Evolutionary conservation across 2,797 vertebrate species (phyloP).

Genomic region (Bufotes viridis): DNA sequence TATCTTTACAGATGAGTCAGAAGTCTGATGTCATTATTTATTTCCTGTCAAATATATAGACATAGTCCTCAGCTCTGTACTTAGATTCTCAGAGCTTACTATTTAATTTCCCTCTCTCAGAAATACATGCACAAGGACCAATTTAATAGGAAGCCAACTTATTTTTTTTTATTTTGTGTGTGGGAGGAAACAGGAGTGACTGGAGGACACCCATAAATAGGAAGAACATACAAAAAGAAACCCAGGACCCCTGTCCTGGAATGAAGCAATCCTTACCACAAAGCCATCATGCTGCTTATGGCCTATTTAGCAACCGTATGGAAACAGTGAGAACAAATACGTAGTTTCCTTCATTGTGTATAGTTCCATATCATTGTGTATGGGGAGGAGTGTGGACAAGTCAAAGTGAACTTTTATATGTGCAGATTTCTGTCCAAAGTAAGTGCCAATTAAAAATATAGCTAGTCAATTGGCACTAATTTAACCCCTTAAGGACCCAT

Average conservation of each 20-base stretch:
- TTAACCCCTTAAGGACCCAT: too few relatives aligned
- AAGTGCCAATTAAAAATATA: too few relatives aligned
- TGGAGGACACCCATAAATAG: not conserved
- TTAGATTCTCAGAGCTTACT: not conserved
- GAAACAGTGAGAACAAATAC: not conserved
- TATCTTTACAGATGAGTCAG: constrained; percentile 1
- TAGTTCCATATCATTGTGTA: too few relatives aligned
- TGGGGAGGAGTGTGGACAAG: too few relatives aligned
- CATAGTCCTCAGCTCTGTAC: not conserved
- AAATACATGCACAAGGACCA: not conserved
- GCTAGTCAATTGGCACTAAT: too few relatives aligned
- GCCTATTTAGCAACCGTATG: not conserved
- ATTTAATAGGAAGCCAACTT: not conserved
- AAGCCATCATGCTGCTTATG: not conserved
- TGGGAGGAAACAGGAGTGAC: not conserved
- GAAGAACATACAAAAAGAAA: not conserved
- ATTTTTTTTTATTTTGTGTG: not conserved
- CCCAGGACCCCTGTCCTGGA: too few relatives aligned
- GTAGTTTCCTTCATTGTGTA: too few relatives aligned
- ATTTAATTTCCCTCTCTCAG: not conserved
- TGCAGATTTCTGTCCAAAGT: too few relatives aligned
- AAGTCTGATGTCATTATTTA: not conserved
- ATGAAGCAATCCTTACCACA: not conserved
- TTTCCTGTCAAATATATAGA: not conserved
- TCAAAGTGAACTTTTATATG: too few relatives aligned